Conservation (phyloP, 2,113 vertebrate species). For the Odontesthes bonariensis region DNA sequence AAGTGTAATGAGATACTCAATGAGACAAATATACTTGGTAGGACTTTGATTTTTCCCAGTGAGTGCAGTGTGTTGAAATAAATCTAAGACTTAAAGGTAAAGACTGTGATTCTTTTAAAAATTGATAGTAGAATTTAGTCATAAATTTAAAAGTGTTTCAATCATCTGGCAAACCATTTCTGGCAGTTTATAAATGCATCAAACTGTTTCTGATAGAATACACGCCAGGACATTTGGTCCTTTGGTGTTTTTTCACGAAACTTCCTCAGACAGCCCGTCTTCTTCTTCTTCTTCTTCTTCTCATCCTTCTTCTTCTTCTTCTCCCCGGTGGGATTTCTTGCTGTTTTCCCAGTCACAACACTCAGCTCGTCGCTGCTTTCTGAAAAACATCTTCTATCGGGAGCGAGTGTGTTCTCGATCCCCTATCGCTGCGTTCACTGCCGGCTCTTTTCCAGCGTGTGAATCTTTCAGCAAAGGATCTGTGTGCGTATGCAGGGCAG, state of each 20-base stretch:
- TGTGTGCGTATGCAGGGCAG: constrained; percentile 49
- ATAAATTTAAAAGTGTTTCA: not conserved
- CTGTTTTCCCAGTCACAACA: constrained; percentile 29
- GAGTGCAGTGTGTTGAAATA: constrained; percentile 7
- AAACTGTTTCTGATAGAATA: constrained; percentile 28
- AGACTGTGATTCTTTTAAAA: too few species aligned
- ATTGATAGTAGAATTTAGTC: too few species aligned
- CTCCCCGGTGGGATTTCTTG: constrained; percentile 17
- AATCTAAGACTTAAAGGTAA: not conserved
- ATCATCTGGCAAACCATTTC: constrained; percentile 20
- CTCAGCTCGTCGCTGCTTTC: constrained; percentile 27
- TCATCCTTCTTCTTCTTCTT: not conserved
- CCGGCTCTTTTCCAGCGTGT: constrained; percentile 55
- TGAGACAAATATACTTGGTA: too few species aligned
- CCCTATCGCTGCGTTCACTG: constrained; percentile 41
- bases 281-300: too few species aligned
- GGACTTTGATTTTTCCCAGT: too few species aligned
- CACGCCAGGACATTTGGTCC: constrained; percentile 5
- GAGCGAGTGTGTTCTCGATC: constrained; percentile 48
- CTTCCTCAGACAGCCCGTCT: constrained; percentile 17
- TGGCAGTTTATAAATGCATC: constrained; percentile 43
- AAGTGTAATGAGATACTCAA: too few species aligned
- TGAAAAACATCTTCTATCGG: constrained; percentile 33
- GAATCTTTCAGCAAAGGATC: constrained; percentile 48
- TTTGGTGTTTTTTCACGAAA: constrained; percentile 42